Base-by-base conservation (phyloP, 2,113 vertebrate genomes). In the Lepidothrix coronata region DNA sequence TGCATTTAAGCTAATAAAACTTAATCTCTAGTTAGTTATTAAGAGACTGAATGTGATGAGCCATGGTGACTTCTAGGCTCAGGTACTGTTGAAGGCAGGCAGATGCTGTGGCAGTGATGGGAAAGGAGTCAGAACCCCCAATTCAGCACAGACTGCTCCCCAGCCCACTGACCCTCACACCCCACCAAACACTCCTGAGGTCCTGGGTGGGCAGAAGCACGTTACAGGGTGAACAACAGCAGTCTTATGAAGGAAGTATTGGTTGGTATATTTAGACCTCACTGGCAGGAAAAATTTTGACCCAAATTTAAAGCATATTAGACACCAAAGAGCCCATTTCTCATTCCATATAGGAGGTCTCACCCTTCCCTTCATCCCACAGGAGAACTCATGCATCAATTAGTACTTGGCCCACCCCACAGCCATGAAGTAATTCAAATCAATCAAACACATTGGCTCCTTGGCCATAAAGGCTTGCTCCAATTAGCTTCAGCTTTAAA, bases 211-310 rank as follows among this genome's bases (percentile, higher is more conserved):
- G 66, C 74, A 88, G 70, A 7, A 70, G 18, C 41, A 9, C 21
- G 2, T 25, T 3, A 12, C 0, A 0, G 31, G 25, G 28, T 3
- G 0, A 46, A 25, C 33, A 52, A 7, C 25, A 58, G 54, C 43
- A 66, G 71, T 30, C 11, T 65, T 31, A 13, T 4, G 8, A 70
- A 30, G 52, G 13, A 66, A 39, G 13, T 16, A 6, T 9, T 71
- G 41, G 9, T 2, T 49, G 31, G 10, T 59, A 2, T 18, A 18
- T 20, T 23, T 28, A 70, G 12, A 35, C 8, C 15, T 46, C 62
- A 44, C 4, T 15, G 30, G 23, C 14, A 11, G 43, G 44, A 74
- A 33, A 67, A 46, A 15, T 12, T 83, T 30, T 75, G 25, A 49
- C 30, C 23, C 43, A 37, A 54, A 49, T 76, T 58, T 63, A 12